Evolutionary conservation across 2,113 vertebrate genomes (phyloP), one percentile per base, ranked within the genome.

Genomic region (Prunella fulvescens): DNA sequence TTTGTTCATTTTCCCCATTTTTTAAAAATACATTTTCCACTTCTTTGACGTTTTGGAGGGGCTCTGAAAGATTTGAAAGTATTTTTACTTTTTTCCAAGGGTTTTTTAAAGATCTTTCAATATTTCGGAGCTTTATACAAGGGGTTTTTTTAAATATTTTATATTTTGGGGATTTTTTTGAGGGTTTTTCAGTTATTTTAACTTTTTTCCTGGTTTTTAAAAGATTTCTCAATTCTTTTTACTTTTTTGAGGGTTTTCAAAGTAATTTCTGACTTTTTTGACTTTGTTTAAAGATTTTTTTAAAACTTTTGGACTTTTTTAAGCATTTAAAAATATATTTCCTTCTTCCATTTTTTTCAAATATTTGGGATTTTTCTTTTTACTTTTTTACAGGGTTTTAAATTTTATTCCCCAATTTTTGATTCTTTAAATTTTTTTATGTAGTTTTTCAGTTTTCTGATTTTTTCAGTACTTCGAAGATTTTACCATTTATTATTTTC

Each of bases 51-150:
- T 29, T 29, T 40, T 29, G 5, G 19, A 56, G 18, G 3, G 6
- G 4, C 14, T 48, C 13, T 10, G 1, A 17, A 40, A n/a, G 4
- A 29, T 16, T 24, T 23, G 0, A 0, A 44, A 37, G 6, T 23
- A 5, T 5, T 45, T 53, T 18, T 14, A 5, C 1, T 9, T 44
- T 20, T 50, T 44, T 4, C 1, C 2, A 11, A 12, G 4, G 3
- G 5, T 20, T 26, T 39, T 51, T 26, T 3, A 10, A 56, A 53
- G 16, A 17, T 7, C 3, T 12, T 31, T 23, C 9, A 10, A 9
- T 26, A 8, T 12, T 45, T 53, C 35, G 7, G 4, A 2, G 14
- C 9, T 23, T 77, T 60, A 50, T 33, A 10, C 1, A 1, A 26
- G 15, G 8, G 11, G 0, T 33, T 58, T 67, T 42, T 3, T 0